Base-by-base conservation (phyloP, 2,797 vertebrate species). In the Sebastes elongatus region DNA sequence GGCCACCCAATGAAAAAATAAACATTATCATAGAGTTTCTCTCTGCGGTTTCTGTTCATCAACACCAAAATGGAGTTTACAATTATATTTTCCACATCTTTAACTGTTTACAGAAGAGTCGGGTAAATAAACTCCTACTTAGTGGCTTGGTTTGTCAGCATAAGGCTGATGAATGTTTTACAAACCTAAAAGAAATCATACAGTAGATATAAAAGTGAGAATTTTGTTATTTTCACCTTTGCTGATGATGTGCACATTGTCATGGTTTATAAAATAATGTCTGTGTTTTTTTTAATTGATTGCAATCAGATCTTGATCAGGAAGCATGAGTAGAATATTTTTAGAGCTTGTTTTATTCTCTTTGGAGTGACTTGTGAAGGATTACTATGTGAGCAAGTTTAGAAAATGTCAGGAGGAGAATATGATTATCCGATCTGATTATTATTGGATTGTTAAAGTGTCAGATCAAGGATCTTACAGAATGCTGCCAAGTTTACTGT, bases 1-100 rank as follows among this genome's bases (percentile, higher is more conserved):
- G 86, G 73, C 82, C 89, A 85, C 82, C 81, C 78, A 23, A 10
- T 13, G 20, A 28, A 30, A 81, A 81, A 77, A 71, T 53, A 87
- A 87, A 86, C 64, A 71, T 74, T 22, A 63, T 65, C 30, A 60
- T 65, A 49, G 14, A 46, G 65, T 74, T 83, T 86, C 25, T 86
- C 25, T 62, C 61, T 75, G 75, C 0, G 57, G 68, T 59, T 80
- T 49, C 22, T 10, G 5, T 87, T 66, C 38, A 33, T 89, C 82
- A 86, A 66, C 86, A 83, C 38, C 32, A 63, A 30, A 63, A 55
- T 28, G 9, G 23, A 80, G 80, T 56, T 76, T 72, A 8, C 70
- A 83, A 49, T 78, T 68, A 84, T 5, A 22, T 76, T 85, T 74
- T 81, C 82, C 85, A 86, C 76, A 70, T 88, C 52, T 56, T 22